These are phyloP conservation scores for Pocillopora meandrina DNA, from an alignment of 92 coral and sea anemone genomes.

Conservation along the genomic window DNA sequence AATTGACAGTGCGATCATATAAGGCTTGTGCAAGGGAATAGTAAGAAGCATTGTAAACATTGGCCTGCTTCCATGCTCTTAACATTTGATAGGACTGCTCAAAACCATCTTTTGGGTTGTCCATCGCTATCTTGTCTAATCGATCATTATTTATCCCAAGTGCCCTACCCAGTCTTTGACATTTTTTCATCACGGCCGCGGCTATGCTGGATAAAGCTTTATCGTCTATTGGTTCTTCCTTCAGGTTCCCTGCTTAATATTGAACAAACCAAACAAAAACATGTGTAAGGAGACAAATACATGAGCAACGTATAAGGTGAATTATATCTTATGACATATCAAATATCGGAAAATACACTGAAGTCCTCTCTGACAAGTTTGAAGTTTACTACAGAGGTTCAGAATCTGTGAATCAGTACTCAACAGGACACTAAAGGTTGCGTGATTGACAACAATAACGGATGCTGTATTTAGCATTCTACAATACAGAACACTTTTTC, in stretches of 20 bases:
- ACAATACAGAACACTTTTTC: no score
- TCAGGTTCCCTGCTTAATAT: not conserved
- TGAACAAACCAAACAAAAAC: not conserved
- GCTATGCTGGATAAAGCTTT: not conserved
- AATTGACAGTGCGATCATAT: slow-evolving; percentile 6
- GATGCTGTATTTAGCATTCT: no score
- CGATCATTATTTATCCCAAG: not conserved
- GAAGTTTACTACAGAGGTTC: no score
- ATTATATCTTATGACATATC: not conserved
- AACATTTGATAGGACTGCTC: slow-evolving; percentile 17
- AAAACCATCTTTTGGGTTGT: not conserved
- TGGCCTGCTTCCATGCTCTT: not conserved
- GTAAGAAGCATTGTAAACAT: not conserved
- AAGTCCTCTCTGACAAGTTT: not conserved
- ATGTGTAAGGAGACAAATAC: not conserved
- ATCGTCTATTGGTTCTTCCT: not conserved
- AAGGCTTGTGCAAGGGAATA: slow-evolving; percentile 15
- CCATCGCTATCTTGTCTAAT: not conserved
- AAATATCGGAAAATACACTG: not conserved
- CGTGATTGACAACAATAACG: no score
- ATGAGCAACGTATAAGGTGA: not conserved
- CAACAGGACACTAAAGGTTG: no score
- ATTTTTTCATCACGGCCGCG: not conserved
- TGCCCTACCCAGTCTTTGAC: slow-evolving; percentile 2
- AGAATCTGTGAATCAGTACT: no score